phyloP scores from a whole-genome alignment of 2,888 invertebrate genomes.

The Auanema freiburgensis region DNA sequence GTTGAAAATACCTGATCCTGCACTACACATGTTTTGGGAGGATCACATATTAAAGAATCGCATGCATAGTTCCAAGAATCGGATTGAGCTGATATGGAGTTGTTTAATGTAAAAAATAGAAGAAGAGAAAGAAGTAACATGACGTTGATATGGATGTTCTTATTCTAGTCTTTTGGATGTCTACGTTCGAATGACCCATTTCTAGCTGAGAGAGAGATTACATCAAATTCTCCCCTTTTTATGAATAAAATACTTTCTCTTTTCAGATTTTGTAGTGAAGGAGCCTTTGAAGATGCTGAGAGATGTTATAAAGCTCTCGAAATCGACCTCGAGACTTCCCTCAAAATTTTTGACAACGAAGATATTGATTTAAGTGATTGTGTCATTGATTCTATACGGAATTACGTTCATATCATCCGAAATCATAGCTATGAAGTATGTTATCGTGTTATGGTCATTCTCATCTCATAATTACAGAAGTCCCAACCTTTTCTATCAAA shows the following conservation, averaged over 20 bases:
- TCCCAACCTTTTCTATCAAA: slow-evolving; percentile 14
- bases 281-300: slow-evolving; percentile 28
- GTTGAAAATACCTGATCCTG: slow-evolving; percentile 32
- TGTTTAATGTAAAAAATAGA: slow-evolving; percentile 1
- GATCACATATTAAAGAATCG: slow-evolving; percentile 46
- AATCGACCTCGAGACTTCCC: slow-evolving; percentile 23
- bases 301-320: slow-evolving; percentile 30
- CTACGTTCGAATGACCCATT: background rate
- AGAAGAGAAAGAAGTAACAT: slow-evolving; percentile 4
- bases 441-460: background rate
- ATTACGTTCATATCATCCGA: slow-evolving; percentile 25
- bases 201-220: background rate
- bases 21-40: slow-evolving; percentile 40
- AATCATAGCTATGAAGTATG: slow-evolving; percentile 9
- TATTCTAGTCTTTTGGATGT: background rate
- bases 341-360: slow-evolving; percentile 32
- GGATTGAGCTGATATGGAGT: background rate
- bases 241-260: slow-evolving; percentile 10
- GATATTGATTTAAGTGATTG: slow-evolving; percentile 36
- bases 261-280: slow-evolving; percentile 32
- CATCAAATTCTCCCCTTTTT: background rate
- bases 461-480: background rate
- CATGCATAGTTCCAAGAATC: slow-evolving; percentile 22
- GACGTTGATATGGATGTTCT: slow-evolving; percentile 8
- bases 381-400: slow-evolving; percentile 29